These are phyloP conservation scores for Epirrhoe alternata DNA, from an alignment of 2,888 invertebrate species.

Conservation along the genomic window DNA sequence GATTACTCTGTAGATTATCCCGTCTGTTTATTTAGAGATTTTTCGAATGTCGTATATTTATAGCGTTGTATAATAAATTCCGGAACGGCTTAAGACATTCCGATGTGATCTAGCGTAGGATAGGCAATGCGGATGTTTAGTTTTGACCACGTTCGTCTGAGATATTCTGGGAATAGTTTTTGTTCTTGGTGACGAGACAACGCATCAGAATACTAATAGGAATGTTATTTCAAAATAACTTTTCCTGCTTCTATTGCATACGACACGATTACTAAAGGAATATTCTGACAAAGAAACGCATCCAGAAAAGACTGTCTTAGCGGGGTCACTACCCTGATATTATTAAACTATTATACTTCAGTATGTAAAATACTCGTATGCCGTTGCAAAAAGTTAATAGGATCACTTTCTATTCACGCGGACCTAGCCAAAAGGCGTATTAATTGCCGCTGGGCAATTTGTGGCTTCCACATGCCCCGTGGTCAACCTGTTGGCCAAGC, in stretches of 20 bases:
- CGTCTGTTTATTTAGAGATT: background rate
- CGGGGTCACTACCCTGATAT: too few species aligned
- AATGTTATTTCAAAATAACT: too few species aligned
- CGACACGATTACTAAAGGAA: too few species aligned
- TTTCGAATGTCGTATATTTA: background rate
- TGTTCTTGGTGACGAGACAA: slow-evolving; percentile 20
- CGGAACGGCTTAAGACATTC: slow-evolving; percentile 43
- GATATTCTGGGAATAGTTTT: slow-evolving; percentile 43
- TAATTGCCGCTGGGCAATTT: slow-evolving; percentile 58
- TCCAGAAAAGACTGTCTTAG: too few species aligned
- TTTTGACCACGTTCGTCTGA: slow-evolving; percentile 36
- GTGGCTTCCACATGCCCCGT: slow-evolving; percentile 51
- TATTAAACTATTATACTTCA: too few species aligned
- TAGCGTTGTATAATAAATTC: slow-evolving; percentile 22
- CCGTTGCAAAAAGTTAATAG: slow-evolving; percentile 12
- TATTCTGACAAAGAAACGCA: too few species aligned
- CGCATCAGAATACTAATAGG: slow-evolving; percentile 30
- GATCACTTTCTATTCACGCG: slow-evolving; percentile 44
- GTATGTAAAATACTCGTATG: slow-evolving; percentile 6
- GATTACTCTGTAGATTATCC: background rate
- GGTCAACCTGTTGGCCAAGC: slow-evolving; percentile 56
- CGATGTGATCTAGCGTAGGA: slow-evolving; percentile 49
- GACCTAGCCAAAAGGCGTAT: slow-evolving; percentile 49
- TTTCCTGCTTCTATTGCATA: too few species aligned
- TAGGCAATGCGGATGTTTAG: slow-evolving; percentile 46